Evolutionary conservation across 2,888 invertebrate genomes (phyloP).

Genomic region (Entomobrya multifasciata): DNA sequence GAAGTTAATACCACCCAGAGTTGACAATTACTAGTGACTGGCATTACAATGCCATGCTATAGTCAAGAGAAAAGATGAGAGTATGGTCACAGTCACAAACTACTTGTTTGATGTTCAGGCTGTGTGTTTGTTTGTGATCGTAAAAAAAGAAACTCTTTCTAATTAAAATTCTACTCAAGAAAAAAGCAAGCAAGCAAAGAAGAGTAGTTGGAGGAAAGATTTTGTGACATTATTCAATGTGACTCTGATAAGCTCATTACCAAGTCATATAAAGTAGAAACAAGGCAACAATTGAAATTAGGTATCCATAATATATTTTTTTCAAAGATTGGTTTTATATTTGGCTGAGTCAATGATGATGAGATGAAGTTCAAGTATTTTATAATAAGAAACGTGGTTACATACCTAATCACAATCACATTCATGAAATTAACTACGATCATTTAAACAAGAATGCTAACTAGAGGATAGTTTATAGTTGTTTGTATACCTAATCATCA

Average conservation of each 20-base stretch:
- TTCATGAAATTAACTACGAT: conserved; percentile 32
- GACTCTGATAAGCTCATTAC: conserved; percentile 78
- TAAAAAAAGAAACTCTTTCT: conserved; percentile 57
- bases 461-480: too few species aligned
- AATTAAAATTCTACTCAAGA: conserved; percentile 79
- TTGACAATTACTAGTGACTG: conserved; percentile 79
- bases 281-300: conserved; percentile 5
- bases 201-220: too few species aligned
- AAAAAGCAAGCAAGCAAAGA: too few species aligned
- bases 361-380: background rate
- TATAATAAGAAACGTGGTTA: conserved; percentile 19
- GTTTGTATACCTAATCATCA: too few species aligned
- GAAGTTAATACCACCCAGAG: conserved; percentile 79
- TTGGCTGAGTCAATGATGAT: too few species aligned
- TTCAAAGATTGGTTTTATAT: conserved; percentile 20
- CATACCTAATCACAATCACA: conserved; percentile 49
- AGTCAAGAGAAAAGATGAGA: conserved; percentile 46
- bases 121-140: too few species aligned
- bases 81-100: too few species aligned
- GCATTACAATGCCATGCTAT: conserved; percentile 71
- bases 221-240: conserved; percentile 77
- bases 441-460: conserved; percentile 38
- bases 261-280: conserved; percentile 69
- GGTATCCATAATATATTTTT: background rate
- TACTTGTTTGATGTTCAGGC: too few species aligned